Evolutionary conservation across 1,140 invertebrate genomes (phyloP).

Genomic region (Caenorhabditis remanei): DNA sequence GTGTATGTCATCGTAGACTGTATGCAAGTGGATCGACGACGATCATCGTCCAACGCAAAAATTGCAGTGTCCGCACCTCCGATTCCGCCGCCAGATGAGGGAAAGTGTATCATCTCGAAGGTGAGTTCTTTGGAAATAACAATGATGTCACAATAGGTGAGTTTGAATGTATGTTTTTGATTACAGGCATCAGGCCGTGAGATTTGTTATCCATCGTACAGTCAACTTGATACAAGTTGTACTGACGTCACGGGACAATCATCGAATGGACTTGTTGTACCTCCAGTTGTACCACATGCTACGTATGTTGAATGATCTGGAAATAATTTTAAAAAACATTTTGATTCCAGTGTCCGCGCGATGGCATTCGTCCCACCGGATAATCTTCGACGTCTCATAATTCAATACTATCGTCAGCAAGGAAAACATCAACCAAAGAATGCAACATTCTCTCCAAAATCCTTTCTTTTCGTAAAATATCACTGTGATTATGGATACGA

Average conservation of each 20-base stretch:
- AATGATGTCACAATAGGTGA: neutral
- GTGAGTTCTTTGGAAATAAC: neutral
- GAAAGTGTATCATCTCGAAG: slow-evolving; percentile 70
- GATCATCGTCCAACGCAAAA: slow-evolving; percentile 57
- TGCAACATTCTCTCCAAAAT: slow-evolving; percentile 68
- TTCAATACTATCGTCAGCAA: slow-evolving; percentile 76
- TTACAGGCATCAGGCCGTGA: slow-evolving; percentile 70
- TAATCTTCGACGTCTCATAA: slow-evolving; percentile 74
- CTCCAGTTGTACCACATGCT: slow-evolving; percentile 73
- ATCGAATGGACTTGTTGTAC: slow-evolving; percentile 71
- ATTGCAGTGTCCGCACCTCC: slow-evolving; percentile 75
- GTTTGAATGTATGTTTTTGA: slow-evolving; percentile 64
- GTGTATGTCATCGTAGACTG: slow-evolving; percentile 34
- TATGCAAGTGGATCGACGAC: slow-evolving; percentile 26
- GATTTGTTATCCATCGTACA: slow-evolving; percentile 76
- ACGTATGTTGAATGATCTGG: slow-evolving; percentile 65
- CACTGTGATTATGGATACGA: slow-evolving; percentile 76
- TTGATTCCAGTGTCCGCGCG: slow-evolving; percentile 72
- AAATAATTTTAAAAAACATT: neutral
- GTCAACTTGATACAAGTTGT: slow-evolving; percentile 74
- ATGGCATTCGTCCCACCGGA: slow-evolving; percentile 78
- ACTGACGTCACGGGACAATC: slow-evolving; percentile 70
- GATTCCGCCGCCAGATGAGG: slow-evolving; percentile 74
- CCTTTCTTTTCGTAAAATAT: slow-evolving; percentile 77
- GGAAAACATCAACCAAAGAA: slow-evolving; percentile 73